Percentiles rank a stretch among this genome's conserved stretches.
These are phyloP conservation scores for Pterostichus madidus DNA, from an alignment of 2,888 invertebrate species.

Conservation along the genomic window DNA sequence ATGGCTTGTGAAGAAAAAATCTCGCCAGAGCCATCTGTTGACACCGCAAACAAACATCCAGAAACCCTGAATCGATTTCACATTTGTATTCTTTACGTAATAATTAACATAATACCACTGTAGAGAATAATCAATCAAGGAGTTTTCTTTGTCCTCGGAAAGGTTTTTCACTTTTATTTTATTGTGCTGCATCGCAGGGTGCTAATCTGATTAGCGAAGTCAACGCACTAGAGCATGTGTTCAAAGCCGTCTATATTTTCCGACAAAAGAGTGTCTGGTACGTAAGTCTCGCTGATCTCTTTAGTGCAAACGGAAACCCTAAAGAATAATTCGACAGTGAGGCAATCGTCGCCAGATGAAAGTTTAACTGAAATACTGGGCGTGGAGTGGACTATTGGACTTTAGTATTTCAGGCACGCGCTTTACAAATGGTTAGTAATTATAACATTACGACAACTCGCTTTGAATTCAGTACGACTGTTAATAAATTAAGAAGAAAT, in stretches of 20 bases:
- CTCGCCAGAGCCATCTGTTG: constrained; percentile 30
- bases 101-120: constrained; percentile 19
- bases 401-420: constrained; percentile 14
- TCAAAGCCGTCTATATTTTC: not conserved
- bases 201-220: constrained; percentile 38
- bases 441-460: constrained; percentile 15
- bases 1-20: constrained; percentile 6
- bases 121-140: constrained; percentile 10
- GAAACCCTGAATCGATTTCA: not conserved
- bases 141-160: not conserved
- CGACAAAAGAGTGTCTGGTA: constrained; percentile 18
- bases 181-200: not conserved
- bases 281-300: not conserved
- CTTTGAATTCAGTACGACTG: constrained; percentile 6
- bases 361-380: no score
- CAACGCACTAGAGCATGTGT: constrained; percentile 24
- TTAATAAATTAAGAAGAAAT: constrained; percentile 12
- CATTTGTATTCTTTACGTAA: not conserved
- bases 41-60: not conserved
- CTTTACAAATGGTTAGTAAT: constrained; percentile 8
- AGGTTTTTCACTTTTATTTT: not conserved
- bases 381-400: not conserved
- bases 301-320: constrained; percentile 4
- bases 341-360: not conserved
- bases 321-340: not conserved